These are phyloP conservation scores for Aphaenogaster ashmeadi DNA, from an alignment of 1,140 invertebrate species.

Conservation along the genomic window DNA sequence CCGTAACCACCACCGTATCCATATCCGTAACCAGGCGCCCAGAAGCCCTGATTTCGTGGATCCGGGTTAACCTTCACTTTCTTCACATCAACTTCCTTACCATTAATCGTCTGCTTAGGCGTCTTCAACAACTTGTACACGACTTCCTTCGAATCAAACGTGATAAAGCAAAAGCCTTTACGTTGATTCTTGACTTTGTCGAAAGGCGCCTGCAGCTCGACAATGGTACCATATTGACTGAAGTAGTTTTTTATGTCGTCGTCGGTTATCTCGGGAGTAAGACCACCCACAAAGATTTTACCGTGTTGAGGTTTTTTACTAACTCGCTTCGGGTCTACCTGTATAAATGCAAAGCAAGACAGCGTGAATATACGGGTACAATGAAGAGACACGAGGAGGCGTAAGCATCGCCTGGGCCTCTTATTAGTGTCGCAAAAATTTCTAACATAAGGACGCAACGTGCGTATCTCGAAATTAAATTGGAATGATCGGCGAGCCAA, in stretches of 20 bases:
- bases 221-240: constrained; percentile 89
- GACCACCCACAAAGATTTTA: constrained; percentile 91
- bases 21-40: constrained; percentile 85
- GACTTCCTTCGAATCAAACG: constrained; percentile 90
- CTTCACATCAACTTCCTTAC: constrained; percentile 89
- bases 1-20: constrained; percentile 86
- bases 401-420: not conserved
- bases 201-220: constrained; percentile 91
- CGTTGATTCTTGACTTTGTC: constrained; percentile 91
- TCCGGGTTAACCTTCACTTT: constrained; percentile 87
- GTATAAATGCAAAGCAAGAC: not conserved
- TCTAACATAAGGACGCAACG: not conserved
- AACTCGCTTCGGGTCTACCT: constrained; percentile 90
- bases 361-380: not conserved
- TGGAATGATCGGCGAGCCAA: not conserved
- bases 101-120: constrained; percentile 90
- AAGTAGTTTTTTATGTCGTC: constrained; percentile 90
- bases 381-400: not conserved
- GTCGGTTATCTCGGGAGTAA: constrained; percentile 90
- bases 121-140: constrained; percentile 89
- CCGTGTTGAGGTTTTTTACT: constrained; percentile 89
- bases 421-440: not conserved
- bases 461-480: not conserved
- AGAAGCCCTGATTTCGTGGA: constrained; percentile 83
- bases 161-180: constrained; percentile 91